These are phyloP conservation scores for Neogobius melanostomus DNA, from an alignment of 2,113 vertebrate species.

Conservation along the genomic window DNA sequence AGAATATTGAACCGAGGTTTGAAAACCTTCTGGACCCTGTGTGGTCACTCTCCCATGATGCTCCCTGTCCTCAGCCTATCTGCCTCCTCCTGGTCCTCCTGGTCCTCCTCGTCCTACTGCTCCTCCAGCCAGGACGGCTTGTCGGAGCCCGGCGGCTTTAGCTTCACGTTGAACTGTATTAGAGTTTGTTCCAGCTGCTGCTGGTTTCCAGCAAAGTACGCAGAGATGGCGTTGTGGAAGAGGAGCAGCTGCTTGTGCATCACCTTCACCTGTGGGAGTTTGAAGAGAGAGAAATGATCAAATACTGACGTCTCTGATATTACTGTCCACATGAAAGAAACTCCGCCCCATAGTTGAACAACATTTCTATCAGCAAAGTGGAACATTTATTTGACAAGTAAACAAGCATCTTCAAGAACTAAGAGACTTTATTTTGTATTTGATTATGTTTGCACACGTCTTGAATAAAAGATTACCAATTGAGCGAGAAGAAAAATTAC, in stretches of 20 bases:
- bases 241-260: conserved; percentile 99
- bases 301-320: no score
- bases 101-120: conserved; percentile 75
- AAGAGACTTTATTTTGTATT: no score
- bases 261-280: conserved; percentile 86
- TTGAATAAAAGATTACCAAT: no score
- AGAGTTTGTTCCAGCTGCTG: conserved; percentile 96
- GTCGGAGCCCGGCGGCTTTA: conserved; percentile 89
- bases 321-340: no score
- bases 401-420: no score
- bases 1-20: no score
- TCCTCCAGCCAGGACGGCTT: conserved; percentile 99
- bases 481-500: no score
- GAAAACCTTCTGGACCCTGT: neutral
- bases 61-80: conserved; percentile 14
- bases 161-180: conserved; percentile 95
- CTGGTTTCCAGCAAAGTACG: conserved; percentile 98
- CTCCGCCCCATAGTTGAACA: no score
- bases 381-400: no score
- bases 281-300: no score
- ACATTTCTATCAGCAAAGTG: no score
- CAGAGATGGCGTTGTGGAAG: conserved; percentile 96
- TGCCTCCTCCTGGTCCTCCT: conserved; percentile 29
- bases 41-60: conserved; percentile 19
- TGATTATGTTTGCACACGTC: no score